These are phyloP conservation scores for Aplocera efformata DNA, from an alignment of 2,888 invertebrate species.

Conservation along the genomic window DNA sequence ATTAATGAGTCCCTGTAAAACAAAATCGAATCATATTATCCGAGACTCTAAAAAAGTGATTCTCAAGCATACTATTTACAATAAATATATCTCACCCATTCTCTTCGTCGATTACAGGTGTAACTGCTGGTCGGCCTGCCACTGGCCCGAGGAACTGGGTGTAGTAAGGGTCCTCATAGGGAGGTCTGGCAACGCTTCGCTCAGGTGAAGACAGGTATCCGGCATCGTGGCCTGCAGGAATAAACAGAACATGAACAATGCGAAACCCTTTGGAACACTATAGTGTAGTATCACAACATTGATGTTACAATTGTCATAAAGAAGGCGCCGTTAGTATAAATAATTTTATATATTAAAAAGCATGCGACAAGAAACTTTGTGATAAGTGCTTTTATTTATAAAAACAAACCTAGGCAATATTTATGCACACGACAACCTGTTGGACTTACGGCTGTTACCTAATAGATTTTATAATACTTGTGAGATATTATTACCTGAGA, in stretches of 20 bases:
- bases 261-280: background rate
- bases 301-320: background rate
- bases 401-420: conserved; percentile 1
- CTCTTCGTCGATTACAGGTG: conserved; percentile 96
- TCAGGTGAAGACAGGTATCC: conserved; percentile 95
- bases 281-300: conserved; percentile 6
- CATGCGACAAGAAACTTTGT: conserved; percentile 29
- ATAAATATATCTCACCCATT: conserved; percentile 79
- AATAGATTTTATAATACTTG: background rate
- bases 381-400: background rate
- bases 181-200: conserved; percentile 84
- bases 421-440: background rate
- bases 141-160: conserved; percentile 87
- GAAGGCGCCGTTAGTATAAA: background rate
- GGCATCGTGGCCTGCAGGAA: conserved; percentile 52
- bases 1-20: conserved; percentile 59
- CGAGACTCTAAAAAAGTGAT: no score
- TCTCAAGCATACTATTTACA: no score
- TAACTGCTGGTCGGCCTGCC: conserved; percentile 84
- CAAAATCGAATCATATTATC: no score
- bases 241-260: background rate
- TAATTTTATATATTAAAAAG: conserved; percentile 2
- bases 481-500: no score
- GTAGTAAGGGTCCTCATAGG: conserved; percentile 94
- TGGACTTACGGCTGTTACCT: background rate